These are phyloP conservation scores for Circaetus gallicus DNA, from an alignment of 2,113 vertebrate genomes.

Conservation along the genomic window DNA sequence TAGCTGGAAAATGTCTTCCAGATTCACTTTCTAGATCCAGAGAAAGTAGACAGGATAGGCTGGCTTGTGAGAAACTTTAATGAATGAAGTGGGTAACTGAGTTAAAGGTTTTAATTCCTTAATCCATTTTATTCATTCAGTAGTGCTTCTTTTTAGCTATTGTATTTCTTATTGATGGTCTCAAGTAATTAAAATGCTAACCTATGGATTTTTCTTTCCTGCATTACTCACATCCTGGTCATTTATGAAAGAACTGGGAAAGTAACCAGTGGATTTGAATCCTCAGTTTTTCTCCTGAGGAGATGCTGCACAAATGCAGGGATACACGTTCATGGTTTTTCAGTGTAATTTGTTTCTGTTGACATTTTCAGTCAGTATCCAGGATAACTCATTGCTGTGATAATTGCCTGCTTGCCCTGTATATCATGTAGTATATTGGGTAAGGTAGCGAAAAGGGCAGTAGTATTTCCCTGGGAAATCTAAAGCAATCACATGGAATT, in stretches of 20 bases:
- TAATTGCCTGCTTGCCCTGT: conserved; percentile 1
- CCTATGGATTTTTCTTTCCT: background rate
- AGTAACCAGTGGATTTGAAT: background rate
- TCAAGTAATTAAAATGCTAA: background rate
- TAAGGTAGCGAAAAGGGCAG: background rate
- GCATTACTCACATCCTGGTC: background rate
- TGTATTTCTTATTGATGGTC: background rate
- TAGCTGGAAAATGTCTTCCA: background rate
- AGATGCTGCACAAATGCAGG: background rate
- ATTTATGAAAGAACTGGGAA: background rate
- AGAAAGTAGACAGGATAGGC: background rate
- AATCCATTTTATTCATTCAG: background rate
- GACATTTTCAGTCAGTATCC: conserved; percentile 12
- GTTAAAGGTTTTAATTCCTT: background rate
- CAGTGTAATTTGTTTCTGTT: conserved; percentile 8
- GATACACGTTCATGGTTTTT: background rate
- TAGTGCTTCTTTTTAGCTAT: background rate
- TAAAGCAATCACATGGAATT: conserved; percentile 10
- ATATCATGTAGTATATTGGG: background rate
- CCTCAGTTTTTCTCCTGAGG: background rate
- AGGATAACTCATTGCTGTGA: background rate
- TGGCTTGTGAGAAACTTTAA: background rate
- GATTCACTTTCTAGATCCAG: background rate
- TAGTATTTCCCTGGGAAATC: conserved; percentile 5
- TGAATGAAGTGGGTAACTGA: background rate